Percentiles rank a stretch among this genome's conserved stretches.
phyloP scores from a whole-genome alignment of 2,888 invertebrate genomes.

The Argyresthia goedartella region DNA sequence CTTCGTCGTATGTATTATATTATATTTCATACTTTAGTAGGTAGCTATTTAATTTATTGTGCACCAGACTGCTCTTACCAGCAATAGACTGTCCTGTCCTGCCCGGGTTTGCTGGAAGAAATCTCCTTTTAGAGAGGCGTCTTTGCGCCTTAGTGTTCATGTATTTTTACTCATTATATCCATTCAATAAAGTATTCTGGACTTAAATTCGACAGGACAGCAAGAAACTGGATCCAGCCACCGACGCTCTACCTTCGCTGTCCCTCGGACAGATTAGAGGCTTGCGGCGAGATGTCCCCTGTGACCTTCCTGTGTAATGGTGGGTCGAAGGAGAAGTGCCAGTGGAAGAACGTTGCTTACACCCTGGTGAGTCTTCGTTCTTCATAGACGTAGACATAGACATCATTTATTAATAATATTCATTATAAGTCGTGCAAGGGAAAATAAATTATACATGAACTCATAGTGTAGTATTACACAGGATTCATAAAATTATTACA shows the following conservation, averaged over 20 bases:
- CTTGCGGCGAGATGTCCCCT: slow-evolving; percentile 18
- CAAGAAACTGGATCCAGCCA: slow-evolving; percentile 26
- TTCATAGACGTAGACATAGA: background rate
- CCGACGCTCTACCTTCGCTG: slow-evolving; percentile 42
- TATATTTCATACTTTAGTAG: too few species aligned
- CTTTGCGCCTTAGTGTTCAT: too few species aligned
- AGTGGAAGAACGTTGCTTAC: slow-evolving; percentile 36
- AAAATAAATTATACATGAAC: too few species aligned
- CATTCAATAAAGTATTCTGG: background rate
- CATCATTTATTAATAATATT: background rate
- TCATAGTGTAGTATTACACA: too few species aligned
- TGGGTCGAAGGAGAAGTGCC: slow-evolving; percentile 29
- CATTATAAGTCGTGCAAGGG: too few species aligned
- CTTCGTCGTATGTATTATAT: too few species aligned
- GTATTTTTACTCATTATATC: background rate
- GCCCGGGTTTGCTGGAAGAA: too few species aligned
- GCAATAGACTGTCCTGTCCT: too few species aligned
- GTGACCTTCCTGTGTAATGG: slow-evolving; percentile 31
- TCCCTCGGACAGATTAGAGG: slow-evolving; percentile 27
- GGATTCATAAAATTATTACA: too few species aligned
- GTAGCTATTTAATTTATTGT: too few species aligned
- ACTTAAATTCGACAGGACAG: slow-evolving; percentile 24
- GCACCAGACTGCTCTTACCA: too few species aligned
- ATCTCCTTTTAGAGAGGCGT: too few species aligned
- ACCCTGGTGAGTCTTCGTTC: slow-evolving; percentile 34